Base-by-base conservation (phyloP, 2,113 vertebrate genomes). In the Dryoscopus gambensis region DNA sequence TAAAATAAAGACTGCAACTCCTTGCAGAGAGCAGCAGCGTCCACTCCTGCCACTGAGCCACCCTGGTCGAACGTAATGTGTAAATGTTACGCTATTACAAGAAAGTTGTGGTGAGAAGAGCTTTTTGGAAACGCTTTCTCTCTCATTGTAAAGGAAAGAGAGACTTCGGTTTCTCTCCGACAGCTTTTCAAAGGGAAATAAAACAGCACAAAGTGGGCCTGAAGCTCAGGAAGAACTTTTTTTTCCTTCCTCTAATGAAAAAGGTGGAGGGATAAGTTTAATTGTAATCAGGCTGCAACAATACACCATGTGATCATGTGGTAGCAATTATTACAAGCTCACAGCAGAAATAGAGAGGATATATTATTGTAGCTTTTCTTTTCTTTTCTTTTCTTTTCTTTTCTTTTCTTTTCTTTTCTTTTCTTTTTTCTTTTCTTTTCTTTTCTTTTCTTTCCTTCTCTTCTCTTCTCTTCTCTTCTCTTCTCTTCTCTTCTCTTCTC, bases 261-360 rank as follows among this genome's bases (percentile, higher is more conserved):
- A 89, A 95, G 85, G 91, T 93, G 94, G 75, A 91, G 65, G 96
- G 87, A 92, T 87, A 95, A 76, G n/a, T 96, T 95, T 96, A 96
- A 97, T 96, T 97, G 88, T 96, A 94, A 96, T 97, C 93, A 87
- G 93, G 84, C 91, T 96, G 89, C 80, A 97, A 95, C 89, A 96
- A 92, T 95, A 94, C 78, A 93, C 86, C 93, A 94, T 96, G 95
- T 91, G 89, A 95, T 97, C 95, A 95, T 97, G 90, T 96, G 97
- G 93, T 96, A 97, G 65, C 88, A 97, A 97, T 97, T 97, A 96
- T 96, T 95, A 93, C 83, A 92, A 81, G 67, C 74, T 95, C 60
- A 80, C 56, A 81, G 78, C 53, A 96, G 70, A 96, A 96, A 89
- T 73, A 73, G 42, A 87, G 86, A 93, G 60, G 53, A 91, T 81